A percentile compares a stretch with the other conserved stretches of the same genome.
These are phyloP conservation scores for Macrosteles quadrilineatus DNA, from an alignment of 1,140 invertebrate genomes.

Conservation along the genomic window DNA sequence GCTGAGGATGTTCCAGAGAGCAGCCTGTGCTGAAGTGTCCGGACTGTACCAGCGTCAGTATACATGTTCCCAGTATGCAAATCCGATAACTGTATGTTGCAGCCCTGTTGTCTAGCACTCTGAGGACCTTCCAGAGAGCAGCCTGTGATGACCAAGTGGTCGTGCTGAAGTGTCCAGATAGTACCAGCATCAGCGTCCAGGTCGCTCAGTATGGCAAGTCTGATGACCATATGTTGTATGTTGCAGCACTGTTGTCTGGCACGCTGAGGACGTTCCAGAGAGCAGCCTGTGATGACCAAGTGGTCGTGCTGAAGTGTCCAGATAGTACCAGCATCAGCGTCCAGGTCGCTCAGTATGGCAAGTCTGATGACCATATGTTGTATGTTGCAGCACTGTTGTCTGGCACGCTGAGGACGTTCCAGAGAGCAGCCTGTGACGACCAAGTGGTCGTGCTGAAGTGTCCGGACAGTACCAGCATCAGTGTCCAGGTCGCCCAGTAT, in stretches of 20 bases:
- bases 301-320: constrained; percentile 82
- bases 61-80: constrained; percentile 72
- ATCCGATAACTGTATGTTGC: constrained; percentile 53
- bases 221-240: constrained; percentile 30
- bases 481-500: constrained; percentile 77
- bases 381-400: constrained; percentile 73
- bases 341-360: constrained; percentile 71
- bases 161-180: constrained; percentile 79
- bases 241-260: constrained; percentile 78
- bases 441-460: constrained; percentile 81
- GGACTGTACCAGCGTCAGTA: constrained; percentile 80
- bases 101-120: constrained; percentile 71
- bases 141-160: constrained; percentile 85
- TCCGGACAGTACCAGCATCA: constrained; percentile 82
- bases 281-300: constrained; percentile 72
- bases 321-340: constrained; percentile 84
- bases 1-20: constrained; percentile 82
- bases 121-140: constrained; percentile 83
- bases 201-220: constrained; percentile 67
- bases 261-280: constrained; percentile 86
- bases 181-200: constrained; percentile 84
- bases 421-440: constrained; percentile 84
- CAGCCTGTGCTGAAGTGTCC: constrained; percentile 84
- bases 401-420: constrained; percentile 84
- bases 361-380: constrained; percentile 41